These are phyloP conservation scores for Metacarcinus magister DNA, from an alignment of 2,888 invertebrate genomes.

Conservation along the genomic window DNA sequence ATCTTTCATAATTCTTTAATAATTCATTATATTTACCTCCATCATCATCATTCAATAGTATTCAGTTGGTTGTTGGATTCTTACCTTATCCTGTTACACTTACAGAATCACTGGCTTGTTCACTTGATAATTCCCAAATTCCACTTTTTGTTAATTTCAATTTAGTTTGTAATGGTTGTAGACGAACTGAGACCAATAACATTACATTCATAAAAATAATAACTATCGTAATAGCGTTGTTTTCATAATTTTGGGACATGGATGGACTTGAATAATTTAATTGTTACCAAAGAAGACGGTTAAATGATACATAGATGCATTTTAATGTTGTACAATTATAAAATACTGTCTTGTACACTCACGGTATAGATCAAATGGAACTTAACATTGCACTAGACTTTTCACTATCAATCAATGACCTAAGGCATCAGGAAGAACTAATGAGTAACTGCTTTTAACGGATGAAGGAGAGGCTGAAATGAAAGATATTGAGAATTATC, in stretches of 20 bases:
- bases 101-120: neutral
- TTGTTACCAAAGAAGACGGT: neutral
- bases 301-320: neutral
- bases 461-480: neutral
- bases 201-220: neutral
- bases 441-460: neutral
- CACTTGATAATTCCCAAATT: neutral
- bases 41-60: neutral
- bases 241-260: neutral
- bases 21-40: neutral
- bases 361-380: neutral
- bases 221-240: neutral
- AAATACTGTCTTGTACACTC: neutral
- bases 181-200: too few species aligned
- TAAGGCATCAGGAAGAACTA: too few species aligned
- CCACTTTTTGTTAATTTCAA: neutral
- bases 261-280: neutral
- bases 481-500: neutral
- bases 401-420: neutral
- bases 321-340: neutral
- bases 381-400: neutral
- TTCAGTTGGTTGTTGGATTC: neutral
- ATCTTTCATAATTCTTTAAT: neutral
- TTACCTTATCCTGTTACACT: neutral
- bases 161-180: neutral